phyloP scores from a whole-genome alignment of 2,113 vertebrate genomes.

The Athene noctua region DNA sequence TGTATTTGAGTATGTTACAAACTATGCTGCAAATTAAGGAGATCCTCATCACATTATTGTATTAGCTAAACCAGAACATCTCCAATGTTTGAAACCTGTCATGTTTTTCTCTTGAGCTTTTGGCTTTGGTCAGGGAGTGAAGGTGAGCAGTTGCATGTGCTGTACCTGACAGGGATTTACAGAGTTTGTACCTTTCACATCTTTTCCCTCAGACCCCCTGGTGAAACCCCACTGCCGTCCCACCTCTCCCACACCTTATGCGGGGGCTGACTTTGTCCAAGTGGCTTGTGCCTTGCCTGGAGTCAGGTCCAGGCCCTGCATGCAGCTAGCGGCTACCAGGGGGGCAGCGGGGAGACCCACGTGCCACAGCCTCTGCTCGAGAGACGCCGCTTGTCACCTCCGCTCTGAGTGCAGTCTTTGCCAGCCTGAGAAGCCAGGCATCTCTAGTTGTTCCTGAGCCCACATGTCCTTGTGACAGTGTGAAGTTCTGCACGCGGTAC shows the following conservation, averaged over 20 bases:
- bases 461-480: slow-evolving; percentile 29
- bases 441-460: slow-evolving; percentile 32
- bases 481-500: background rate
- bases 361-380: background rate
- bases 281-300: background rate
- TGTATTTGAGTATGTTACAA: background rate
- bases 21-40: background rate
- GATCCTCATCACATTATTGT: fast-evolving
- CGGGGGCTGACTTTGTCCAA: background rate
- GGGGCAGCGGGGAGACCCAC: background rate
- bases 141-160: fast-evolving
- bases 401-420: background rate
- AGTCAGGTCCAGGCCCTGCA: background rate
- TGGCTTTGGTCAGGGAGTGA: fast-evolving
- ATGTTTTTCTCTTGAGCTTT: background rate
- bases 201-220: background rate
- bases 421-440: slow-evolving; percentile 37
- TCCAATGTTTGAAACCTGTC: background rate
- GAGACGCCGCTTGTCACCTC: slow-evolving; percentile 37
- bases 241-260: background rate
- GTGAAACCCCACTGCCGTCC: background rate
- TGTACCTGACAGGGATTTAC: background rate
- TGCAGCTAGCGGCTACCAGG: background rate
- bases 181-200: fast-evolving
- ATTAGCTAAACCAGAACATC: background rate